Percentiles rank a stretch among this genome's conserved stretches.
Conservation (phyloP, 2,113 vertebrate genomes). For the Misgurnus anguillicaudatus region DNA sequence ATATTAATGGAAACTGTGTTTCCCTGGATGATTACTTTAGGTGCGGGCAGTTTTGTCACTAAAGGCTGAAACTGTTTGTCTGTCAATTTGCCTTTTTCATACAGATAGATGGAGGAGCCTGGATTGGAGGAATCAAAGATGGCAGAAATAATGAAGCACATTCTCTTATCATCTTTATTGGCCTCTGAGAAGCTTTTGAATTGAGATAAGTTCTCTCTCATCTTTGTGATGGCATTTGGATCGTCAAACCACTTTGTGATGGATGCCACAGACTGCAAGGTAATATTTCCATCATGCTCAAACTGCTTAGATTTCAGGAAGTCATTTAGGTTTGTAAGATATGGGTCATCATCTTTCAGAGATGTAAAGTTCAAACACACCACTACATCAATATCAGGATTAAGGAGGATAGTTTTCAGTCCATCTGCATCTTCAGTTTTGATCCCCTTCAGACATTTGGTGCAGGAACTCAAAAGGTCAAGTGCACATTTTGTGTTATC, state of each 20-base stretch:
- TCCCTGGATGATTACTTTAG: no score
- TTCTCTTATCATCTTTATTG: slow-evolving; percentile 17
- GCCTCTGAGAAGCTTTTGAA: slow-evolving; percentile 14
- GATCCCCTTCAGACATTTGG: background rate
- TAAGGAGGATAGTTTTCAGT: background rate
- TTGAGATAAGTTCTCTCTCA: slow-evolving; percentile 31
- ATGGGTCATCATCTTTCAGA: background rate
- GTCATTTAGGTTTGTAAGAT: background rate
- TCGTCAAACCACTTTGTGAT: background rate
- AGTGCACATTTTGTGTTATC: background rate
- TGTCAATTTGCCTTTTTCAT: background rate
- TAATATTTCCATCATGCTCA: background rate
- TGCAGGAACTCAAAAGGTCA: background rate
- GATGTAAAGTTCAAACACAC: background rate
- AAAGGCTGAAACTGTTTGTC: background rate
- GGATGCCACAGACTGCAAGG: background rate
- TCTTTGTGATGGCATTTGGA: background rate
- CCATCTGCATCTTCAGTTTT: background rate
- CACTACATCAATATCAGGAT: background rate
- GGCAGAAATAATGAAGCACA: slow-evolving; percentile 20
- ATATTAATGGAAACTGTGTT: no score
- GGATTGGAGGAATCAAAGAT: slow-evolving; percentile 7
- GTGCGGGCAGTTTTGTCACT: background rate
- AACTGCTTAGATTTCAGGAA: background rate
- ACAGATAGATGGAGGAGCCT: slow-evolving; percentile 26